phyloP scores from a whole-genome alignment of 1,140 invertebrate genomes.

The Acromyrmex echinatior region DNA sequence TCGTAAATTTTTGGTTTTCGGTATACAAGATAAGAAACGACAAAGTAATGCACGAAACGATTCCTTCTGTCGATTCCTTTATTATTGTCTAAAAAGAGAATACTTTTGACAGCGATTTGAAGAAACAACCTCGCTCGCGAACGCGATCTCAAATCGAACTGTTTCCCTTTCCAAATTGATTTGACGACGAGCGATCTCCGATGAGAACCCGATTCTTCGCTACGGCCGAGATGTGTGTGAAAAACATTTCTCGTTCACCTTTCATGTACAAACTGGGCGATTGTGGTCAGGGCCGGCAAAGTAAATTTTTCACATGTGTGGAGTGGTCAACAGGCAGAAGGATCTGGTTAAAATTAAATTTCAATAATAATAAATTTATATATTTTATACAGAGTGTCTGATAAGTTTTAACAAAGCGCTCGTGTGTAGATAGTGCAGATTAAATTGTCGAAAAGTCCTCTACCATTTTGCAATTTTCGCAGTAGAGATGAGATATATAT shows the following conservation, averaged over 20 bases:
- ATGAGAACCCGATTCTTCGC: not conserved
- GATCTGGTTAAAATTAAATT: too few relatives aligned
- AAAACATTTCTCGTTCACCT: not conserved
- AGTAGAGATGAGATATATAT: too few relatives aligned
- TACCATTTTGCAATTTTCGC: too few relatives aligned
- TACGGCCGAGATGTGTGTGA: not conserved
- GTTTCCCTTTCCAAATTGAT: not conserved
- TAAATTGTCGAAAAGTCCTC: too few relatives aligned
- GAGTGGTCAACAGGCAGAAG: too few relatives aligned
- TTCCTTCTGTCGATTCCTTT: too few relatives aligned
- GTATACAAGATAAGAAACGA: not conserved
- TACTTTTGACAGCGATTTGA: not conserved
- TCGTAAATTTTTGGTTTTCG: too few relatives aligned
- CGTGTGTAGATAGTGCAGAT: too few relatives aligned
- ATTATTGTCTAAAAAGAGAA: not conserved
- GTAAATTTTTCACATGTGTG: too few relatives aligned
- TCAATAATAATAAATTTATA: too few relatives aligned
- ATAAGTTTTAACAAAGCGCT: too few relatives aligned
- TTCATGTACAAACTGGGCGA: conserved; percentile 4
- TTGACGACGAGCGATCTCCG: not conserved
- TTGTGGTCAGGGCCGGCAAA: not conserved
- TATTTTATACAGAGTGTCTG: too few relatives aligned
- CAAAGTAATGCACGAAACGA: not conserved
- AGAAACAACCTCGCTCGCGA: not conserved
- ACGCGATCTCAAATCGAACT: not conserved